Base-by-base conservation (phyloP, 53 echinoderm and acorn worm genomes). In the Luidia sarsii region DNA sequence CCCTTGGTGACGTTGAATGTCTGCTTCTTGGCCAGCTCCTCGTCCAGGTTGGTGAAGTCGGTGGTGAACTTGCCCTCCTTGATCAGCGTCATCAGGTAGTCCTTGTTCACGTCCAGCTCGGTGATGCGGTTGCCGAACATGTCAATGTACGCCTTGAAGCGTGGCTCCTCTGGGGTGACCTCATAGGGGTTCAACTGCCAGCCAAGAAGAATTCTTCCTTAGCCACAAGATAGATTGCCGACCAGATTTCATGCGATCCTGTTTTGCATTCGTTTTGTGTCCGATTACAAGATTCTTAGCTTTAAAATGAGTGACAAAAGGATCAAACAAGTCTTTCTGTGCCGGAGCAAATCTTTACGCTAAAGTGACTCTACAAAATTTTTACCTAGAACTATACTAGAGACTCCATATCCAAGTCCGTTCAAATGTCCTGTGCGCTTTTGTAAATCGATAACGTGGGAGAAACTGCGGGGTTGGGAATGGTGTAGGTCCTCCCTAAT, bases 11-110 rank as follows among this genome's bases (percentile, higher is more conserved):
- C 67, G 79, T 77, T 83, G 24, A 89, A 48, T 21, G 33, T 60
- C 61, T 83, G 75, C 59, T 64, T 52, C 55, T 83, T 75, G 36
- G 57, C 49, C 50, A 89, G 65, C 46, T 68, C 67, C 37, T 55
- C 61, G 16, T 89, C 89, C 46, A 89, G 38, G 67, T 75, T 77
- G 25, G 56, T 60, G 27, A 75, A 67, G 67, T 83, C 77, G 33
- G 89, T 82, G 57, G 50, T 57, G 37, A 82, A 38, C 77, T 83
- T 89, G 48, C 89, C 89, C 29, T 75, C 89, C 65, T 83, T 75
- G 59, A 89, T 67, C 77, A 89, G 38, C 1, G 75, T 61, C 13
- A 55, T 48, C n/a, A 89, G 57, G 75, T 75, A 82, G 2, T 83
- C 67, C 65, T 89, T 75, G 60, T 75, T 83, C 62, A 89, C 28